Evolutionary conservation across 1,140 invertebrate genomes (phyloP), one percentile per base, ranked within the genome.

Genomic region (Cataglyphis hispanica): DNA sequence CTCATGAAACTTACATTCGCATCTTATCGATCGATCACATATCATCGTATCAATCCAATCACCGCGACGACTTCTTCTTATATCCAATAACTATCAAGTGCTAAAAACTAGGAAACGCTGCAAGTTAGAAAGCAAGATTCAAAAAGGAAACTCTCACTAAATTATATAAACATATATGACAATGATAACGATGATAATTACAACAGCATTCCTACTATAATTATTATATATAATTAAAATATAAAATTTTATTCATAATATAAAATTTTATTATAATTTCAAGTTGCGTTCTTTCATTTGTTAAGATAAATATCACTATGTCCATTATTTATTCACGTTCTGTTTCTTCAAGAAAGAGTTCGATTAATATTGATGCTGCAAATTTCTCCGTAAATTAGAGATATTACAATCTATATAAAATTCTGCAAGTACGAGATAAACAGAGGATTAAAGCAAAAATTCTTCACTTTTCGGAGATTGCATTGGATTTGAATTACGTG

Each of bases 381-480:
- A 8, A 43, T 40, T 19, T 5, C 16, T 0, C 7, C 6, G n/a
- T 53, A 43, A 25, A 72, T 43, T 40, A 19, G 2, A 19, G 2
- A 69, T 3, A n/a, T 70, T 8, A 19, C 60, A 66, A 34, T 50
- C 19, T 22, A 13, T 56, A 43, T 72, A 25, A 81, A 53, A 58
- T 72, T 34, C 43, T 22, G 70, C 25, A 16, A 50, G 46, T 19
- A 22, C 25, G 13, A 25, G 53, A 19, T 27, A 72, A 72, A 72
- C 66, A 46, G 19, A 37, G 11, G 66, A 72, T 72, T 53, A 72
- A 81, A 81, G 53, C 34, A 81, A 81, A 72, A 81, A 81, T 22
- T 60, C 27, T 56, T 16, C 10, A 61, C 43, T 67, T 37, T 25
- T 63, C 11, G 61, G 40, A 34, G 56, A 72, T 81, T 34, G 43